A percentile compares a stretch with the other conserved stretches of the same genome.
Conservation (phyloP, 2,113 vertebrate species). For the Oenanthe oenanthe region DNA sequence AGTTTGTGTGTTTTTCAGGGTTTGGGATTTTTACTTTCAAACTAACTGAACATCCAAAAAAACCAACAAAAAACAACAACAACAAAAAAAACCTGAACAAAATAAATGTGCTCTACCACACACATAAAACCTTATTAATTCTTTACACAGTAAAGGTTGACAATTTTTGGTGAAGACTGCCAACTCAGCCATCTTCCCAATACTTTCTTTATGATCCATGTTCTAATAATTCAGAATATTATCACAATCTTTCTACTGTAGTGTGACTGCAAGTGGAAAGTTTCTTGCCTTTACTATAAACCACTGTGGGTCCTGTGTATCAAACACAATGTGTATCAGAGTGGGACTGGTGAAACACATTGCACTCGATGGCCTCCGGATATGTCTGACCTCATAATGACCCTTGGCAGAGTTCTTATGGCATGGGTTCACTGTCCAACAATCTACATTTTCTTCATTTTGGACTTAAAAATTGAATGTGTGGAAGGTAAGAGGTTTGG, state of each 20-base stretch:
- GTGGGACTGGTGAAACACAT: background rate
- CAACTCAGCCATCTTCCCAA: background rate
- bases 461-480: background rate
- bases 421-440: background rate
- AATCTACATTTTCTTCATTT: background rate
- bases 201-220: background rate
- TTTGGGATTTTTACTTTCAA: background rate
- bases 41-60: background rate
- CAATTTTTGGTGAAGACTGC: background rate
- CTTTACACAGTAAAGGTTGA: background rate
- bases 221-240: background rate
- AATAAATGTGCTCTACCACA: background rate
- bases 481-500: background rate
- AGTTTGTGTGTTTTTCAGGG: background rate
- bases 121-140: background rate
- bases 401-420: background rate
- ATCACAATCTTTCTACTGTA: background rate
- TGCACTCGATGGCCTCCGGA: background rate
- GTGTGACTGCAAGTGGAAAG: background rate
- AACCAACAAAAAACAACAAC: background rate
- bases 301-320: background rate
- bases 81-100: background rate
- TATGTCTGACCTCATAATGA: constrained; percentile 14
- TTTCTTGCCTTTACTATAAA: background rate
- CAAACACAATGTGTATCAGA: background rate